A percentile compares a stretch with the other conserved stretches of the same genome.
Conservation (phyloP, 2,888 invertebrate species). For the Holacanthella duospinosa region DNA sequence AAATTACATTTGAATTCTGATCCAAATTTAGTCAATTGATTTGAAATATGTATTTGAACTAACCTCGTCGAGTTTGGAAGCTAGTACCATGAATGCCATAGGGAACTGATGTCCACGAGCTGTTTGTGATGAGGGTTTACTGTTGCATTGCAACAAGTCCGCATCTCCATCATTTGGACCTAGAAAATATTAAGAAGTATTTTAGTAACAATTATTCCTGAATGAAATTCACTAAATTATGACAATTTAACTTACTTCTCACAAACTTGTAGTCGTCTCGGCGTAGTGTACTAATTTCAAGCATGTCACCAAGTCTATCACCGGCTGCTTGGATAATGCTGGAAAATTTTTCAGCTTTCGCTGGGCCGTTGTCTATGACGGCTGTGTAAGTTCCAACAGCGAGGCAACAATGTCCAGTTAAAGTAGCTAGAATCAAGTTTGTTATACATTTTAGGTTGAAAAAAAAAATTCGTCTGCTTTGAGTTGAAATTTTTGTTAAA, state of each 20-base stretch:
- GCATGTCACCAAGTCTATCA: conserved; percentile 61
- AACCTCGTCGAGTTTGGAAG: conserved; percentile 66
- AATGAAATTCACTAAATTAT: neutral
- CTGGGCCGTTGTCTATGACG: conserved; percentile 65
- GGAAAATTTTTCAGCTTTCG: conserved; percentile 49
- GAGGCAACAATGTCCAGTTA: conserved; percentile 72
- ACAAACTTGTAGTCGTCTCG: conserved; percentile 61
- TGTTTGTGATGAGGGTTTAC: conserved; percentile 54
- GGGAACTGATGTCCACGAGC: conserved; percentile 77
- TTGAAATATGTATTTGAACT: conserved; percentile 3
- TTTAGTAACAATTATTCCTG: neutral
- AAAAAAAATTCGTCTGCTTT: no score
- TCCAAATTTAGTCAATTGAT: no score
- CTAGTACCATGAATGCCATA: conserved; percentile 73
- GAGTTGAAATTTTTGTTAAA: no score
- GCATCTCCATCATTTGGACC: conserved; percentile 64
- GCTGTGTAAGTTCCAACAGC: conserved; percentile 62
- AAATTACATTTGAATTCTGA: no score
- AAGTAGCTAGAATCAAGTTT: no score
- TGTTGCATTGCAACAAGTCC: conserved; percentile 68
- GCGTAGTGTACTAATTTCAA: conserved; percentile 67
- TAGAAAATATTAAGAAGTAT: conserved; percentile 14
- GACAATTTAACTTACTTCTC: conserved; percentile 42
- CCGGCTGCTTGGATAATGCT: conserved; percentile 57
- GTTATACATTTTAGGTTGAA: no score